A percentile compares a stretch with the other conserved stretches of the same genome.
These are phyloP conservation scores for Nibea coibor DNA, from an alignment of 2,113 vertebrate species.

Conservation along the genomic window DNA sequence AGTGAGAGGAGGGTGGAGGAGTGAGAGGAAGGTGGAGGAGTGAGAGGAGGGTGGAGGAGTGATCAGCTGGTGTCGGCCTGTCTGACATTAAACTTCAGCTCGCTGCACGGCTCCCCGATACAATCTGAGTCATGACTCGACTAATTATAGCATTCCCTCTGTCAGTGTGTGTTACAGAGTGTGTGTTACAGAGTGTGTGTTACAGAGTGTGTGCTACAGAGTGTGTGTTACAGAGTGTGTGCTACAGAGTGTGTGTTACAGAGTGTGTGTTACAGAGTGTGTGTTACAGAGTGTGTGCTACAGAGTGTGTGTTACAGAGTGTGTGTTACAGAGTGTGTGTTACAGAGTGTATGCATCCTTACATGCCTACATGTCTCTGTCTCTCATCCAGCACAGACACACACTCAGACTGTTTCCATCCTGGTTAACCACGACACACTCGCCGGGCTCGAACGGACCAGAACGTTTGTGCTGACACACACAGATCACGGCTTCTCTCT, in stretches of 20 bases:
- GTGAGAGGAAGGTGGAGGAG: no score
- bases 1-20: no score
- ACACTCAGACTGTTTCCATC: slow-evolving; percentile 22
- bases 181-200: not conserved
- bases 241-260: not conserved
- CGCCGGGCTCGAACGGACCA: not conserved
- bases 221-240: not conserved
- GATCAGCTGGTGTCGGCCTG: no score
- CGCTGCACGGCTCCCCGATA: no score
- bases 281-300: not conserved
- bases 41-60: no score
- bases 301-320: not conserved
- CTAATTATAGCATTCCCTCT: not conserved
- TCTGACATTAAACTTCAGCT: no score
- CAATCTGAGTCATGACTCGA: not conserved
- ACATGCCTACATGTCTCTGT: not conserved
- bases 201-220: not conserved
- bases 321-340: not conserved
- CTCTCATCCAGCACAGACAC: not conserved
- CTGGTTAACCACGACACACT: slow-evolving; percentile 3
- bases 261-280: fast-evolving
- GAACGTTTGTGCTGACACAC: not conserved
- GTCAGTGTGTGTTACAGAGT: fast-evolving
- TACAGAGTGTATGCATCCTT: not conserved
- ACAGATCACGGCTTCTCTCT: no score